Percentiles rank a stretch among this genome's conserved stretches.
phyloP scores from a whole-genome alignment of 2,888 invertebrate species.

The Sminthurinus aureus region DNA sequence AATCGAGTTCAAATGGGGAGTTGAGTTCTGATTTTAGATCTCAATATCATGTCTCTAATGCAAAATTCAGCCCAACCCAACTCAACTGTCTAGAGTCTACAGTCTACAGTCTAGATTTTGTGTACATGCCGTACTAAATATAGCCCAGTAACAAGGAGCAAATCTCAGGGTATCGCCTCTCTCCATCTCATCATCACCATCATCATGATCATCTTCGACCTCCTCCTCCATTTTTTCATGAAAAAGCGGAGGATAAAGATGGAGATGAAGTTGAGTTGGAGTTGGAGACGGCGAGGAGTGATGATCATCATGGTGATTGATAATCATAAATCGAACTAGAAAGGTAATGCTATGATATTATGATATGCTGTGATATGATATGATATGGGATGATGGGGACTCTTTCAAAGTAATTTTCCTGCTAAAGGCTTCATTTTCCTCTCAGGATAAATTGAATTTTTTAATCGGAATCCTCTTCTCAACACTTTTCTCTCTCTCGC shows the following conservation, averaged over 20 bases:
- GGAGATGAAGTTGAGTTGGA: too few species aligned
- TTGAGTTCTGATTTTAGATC: too few species aligned
- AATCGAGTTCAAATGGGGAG: too few species aligned
- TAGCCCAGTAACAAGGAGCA: too few species aligned
- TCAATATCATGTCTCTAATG: too few species aligned
- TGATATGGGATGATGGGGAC: neutral
- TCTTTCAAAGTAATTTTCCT: conserved; percentile 17
- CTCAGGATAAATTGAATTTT: conserved; percentile 27
- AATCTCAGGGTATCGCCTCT: neutral
- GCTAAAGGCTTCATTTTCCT: conserved; percentile 26
- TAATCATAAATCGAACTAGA: conserved; percentile 12
- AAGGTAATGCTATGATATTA: neutral
- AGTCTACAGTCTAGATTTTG: too few species aligned
- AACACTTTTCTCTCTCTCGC: neutral
- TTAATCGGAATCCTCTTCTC: conserved; percentile 21
- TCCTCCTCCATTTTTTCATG: neutral
- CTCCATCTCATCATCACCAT: conserved; percentile 3
- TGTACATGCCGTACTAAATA: too few species aligned
- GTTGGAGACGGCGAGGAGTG: neutral
- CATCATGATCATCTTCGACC: neutral
- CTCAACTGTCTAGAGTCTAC: too few species aligned
- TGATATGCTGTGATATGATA: neutral
- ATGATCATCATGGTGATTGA: conserved; percentile 9
- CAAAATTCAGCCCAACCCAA: too few species aligned
- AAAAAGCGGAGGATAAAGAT: too few species aligned